A percentile compares a stretch with the other conserved stretches of the same genome.
phyloP scores from a whole-genome alignment of 2,113 vertebrate species.

The Micromys minutus region DNA sequence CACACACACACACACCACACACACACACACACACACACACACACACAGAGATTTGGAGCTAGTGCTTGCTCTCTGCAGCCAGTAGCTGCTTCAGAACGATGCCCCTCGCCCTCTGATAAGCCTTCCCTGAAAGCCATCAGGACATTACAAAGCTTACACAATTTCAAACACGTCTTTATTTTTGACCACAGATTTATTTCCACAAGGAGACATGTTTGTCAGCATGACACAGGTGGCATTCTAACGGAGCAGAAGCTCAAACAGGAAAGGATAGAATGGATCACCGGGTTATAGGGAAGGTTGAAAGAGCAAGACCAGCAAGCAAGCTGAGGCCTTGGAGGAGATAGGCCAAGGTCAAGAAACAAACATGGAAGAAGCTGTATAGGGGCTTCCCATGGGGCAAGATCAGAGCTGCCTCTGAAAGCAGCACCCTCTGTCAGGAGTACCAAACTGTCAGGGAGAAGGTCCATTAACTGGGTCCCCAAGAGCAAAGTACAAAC shows the following conservation, averaged over 20 bases:
- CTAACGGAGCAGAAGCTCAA: background rate
- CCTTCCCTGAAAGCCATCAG: background rate
- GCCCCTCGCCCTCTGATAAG: fast-evolving
- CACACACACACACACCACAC: too few species aligned
- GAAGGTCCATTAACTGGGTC: background rate
- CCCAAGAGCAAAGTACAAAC: constrained; percentile 63
- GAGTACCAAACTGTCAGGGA: background rate
- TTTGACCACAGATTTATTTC: constrained; percentile 58
- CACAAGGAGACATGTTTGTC: background rate
- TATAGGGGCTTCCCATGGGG: background rate
- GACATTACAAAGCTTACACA: background rate
- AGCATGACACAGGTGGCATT: background rate
- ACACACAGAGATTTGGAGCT: too few species aligned
- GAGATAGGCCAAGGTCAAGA: background rate
- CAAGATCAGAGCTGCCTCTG: background rate
- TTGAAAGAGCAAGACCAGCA: background rate
- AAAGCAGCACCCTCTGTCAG: background rate
- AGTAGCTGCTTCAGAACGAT: background rate
- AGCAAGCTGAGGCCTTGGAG: background rate
- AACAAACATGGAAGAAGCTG: background rate
- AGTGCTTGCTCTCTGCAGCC: background rate
- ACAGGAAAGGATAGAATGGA: background rate
- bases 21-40: too few species aligned
- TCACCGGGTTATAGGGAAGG: background rate
- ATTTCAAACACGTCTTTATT: background rate